A percentile compares a stretch with the other conserved stretches of the same genome.
These are phyloP conservation scores for Nasalis larvatus DNA, from an alignment of 2,113 vertebrate species.

Conservation along the genomic window DNA sequence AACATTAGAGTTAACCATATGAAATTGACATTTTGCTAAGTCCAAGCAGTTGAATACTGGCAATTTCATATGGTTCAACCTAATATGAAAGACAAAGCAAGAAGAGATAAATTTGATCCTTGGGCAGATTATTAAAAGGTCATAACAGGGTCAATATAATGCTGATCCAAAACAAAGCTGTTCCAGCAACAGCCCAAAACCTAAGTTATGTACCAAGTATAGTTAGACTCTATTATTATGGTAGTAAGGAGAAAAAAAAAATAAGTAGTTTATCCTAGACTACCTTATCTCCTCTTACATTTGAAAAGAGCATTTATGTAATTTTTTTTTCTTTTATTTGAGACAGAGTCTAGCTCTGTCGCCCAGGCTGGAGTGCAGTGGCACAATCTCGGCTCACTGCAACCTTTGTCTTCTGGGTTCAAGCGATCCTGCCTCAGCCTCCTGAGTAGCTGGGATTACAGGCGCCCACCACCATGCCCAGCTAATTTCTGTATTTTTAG, in stretches of 20 bases:
- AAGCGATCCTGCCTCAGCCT: too few relatives aligned
- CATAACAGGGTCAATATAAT: not conserved
- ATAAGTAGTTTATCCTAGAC: not conserved
- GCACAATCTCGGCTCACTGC: too few relatives aligned
- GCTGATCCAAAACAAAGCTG: slow-evolving; percentile 21
- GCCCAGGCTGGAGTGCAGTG: too few relatives aligned
- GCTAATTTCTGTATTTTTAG: too few relatives aligned
- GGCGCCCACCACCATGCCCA: too few relatives aligned
- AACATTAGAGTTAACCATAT: slow-evolving; percentile 42
- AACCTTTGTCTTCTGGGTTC: too few relatives aligned
- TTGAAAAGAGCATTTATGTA: slow-evolving; percentile 20
- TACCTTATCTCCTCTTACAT: slow-evolving; percentile 10
- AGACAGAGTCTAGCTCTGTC: too few relatives aligned
- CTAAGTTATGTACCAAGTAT: not conserved
- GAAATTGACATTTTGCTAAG: slow-evolving; percentile 22
- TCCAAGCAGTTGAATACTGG: slow-evolving; percentile 6
- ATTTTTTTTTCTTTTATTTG: too few relatives aligned
- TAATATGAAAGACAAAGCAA: slow-evolving; percentile 35
- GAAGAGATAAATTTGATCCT: slow-evolving; percentile 35
- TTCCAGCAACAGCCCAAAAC: slow-evolving; percentile 19
- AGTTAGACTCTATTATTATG: not conserved
- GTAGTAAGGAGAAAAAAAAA: slow-evolving; percentile 37
- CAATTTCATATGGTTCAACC: slow-evolving; percentile 38
- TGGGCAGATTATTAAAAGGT: not conserved
- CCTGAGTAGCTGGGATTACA: too few relatives aligned